Base-by-base conservation (phyloP, 2,888 invertebrate genomes). In the Allophyes oxyacanthae region DNA sequence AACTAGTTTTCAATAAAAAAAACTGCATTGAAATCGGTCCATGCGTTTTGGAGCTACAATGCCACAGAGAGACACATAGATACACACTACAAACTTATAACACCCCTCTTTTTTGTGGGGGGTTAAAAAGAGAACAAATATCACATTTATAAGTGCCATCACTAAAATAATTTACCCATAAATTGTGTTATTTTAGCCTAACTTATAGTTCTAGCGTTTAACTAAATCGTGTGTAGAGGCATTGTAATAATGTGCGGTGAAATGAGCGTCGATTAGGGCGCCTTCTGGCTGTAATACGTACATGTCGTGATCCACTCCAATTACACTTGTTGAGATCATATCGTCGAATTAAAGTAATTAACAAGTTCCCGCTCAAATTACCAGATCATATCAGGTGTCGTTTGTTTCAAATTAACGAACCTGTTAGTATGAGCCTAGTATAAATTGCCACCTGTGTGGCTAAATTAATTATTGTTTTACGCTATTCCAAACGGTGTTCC, bases 281-380 rank as follows among this genome's bases (percentile, higher is more conserved):
- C 70, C 60, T 69, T 64, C 69, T 73, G 70, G 49, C 70, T 63
- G 56, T 77, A 77, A 80, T 81, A 75, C 54, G 58, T 63, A 60
- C 67, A 73, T 86, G 61, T 67, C 88, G 85, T 88, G 87, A 78
- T 79, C 69, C 57, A 70, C 64, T 64, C 64, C 83, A 81, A 88
- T 90, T 89, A 89, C 75, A 72, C 64, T 78, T 69, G 72, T 70
- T 61, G 59, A 81, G 85, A 88, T 89, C 77, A 73, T 86, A 89
- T 89, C 88, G 78, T 75, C 77, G 72, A 84, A 86, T 83, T 82
- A 81, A 81, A 77, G 77, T 86, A 86, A 88, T 87, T 85, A 88
- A 86, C 83, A 83, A 81, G 82, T 82, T 77, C 68, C 72, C 77
- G 75, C 72, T 70, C 78, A 78, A 83, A 86, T 88, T 85, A 83